Conservation (phyloP, 2,888 invertebrate genomes). For the Magallana nippona region DNA sequence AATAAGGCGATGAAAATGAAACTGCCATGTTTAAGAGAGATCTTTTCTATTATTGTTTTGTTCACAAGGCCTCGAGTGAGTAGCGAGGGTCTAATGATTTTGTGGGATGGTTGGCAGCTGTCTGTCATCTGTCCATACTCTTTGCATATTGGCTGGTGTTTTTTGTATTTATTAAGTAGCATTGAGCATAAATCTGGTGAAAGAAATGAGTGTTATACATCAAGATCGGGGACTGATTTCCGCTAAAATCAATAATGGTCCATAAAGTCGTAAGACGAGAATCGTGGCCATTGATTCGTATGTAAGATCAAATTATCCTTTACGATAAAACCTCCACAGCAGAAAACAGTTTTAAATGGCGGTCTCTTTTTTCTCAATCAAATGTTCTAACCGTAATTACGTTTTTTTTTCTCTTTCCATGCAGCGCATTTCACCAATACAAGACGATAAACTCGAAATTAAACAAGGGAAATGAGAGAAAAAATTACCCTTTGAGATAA, state of each 20-base stretch:
- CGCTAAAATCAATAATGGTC: constrained; percentile 38
- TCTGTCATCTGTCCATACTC: constrained; percentile 27
- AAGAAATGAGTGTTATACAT: constrained; percentile 35
- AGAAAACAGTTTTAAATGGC: constrained; percentile 41
- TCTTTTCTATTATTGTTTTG: constrained; percentile 20
- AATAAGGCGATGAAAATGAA: constrained; percentile 6
- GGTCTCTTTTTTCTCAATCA: constrained; percentile 13
- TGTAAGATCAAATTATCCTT: constrained; percentile 42
- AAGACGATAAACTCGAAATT: constrained; percentile 37
- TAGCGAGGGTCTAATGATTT: constrained; percentile 23
- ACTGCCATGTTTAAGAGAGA: constrained; percentile 9
- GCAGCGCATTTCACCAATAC: constrained; percentile 35
- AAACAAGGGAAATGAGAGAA: constrained; percentile 44
- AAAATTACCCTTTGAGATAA: constrained; percentile 34
- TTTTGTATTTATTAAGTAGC: constrained; percentile 33
- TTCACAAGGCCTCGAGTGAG: constrained; percentile 10
- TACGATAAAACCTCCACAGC: constrained; percentile 40
- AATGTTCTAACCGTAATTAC: constrained; percentile 37
- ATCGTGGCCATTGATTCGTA: constrained; percentile 42
- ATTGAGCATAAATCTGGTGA: constrained; percentile 33
- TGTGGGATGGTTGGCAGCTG: constrained; percentile 21
- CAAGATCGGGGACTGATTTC: constrained; percentile 39
- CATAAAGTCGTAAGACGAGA: constrained; percentile 39
- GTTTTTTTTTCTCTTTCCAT: neutral
- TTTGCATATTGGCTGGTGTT: constrained; percentile 9